Evolutionary conservation across 2,113 vertebrate species (phyloP), one percentile per base, ranked within the genome.

Genomic region (Pholis gunnellus): DNA sequence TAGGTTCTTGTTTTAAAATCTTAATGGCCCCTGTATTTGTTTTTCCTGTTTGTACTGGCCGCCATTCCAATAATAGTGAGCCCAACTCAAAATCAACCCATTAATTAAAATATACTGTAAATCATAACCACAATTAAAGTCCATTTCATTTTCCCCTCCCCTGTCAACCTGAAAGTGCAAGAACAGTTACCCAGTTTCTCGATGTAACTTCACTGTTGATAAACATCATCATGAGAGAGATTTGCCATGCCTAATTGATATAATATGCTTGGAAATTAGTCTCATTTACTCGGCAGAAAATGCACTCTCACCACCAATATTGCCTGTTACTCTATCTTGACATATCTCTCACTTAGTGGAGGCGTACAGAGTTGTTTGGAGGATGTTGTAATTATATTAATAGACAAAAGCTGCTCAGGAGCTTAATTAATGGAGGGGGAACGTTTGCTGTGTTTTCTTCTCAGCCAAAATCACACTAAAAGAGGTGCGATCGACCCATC

Each of bases 221-320:
- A 73, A 83, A 77, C 68, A 83, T 78, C 79, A 79, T 75, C 69
- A 22, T 40, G 67, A 75, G 66, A 77, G 31, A 86, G 27, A 75
- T 85, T 83, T 68, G 20, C 76, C 72, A 46, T 64, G 40, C 27
- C 80, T 91, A 80, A 88, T 87, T 83, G 64, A 72, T 88, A 72
- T 86, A 77, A 78, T 86, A 77, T 72, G 72, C 67, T 72, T 54
- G 54, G 56, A 91, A 90, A 87, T 88, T 54, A 78, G 74, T 75
- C 63, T 83, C 52, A 89, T 85, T 89, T 79, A 63, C 72, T 75
- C 34, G 48, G 78, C 78, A 87, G 54, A 88, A 75, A 81, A 81
- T 29, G 27, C 70, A 57, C 31, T 78, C 1, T 52, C 20, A 48
- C 1, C 27, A 56, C 61, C 67, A 72, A 64, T 76, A 40, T 50